Evolutionary conservation across 2,797 vertebrate species (phyloP), one percentile per base, ranked within the genome.

Genomic region (Chelon auratus): DNA sequence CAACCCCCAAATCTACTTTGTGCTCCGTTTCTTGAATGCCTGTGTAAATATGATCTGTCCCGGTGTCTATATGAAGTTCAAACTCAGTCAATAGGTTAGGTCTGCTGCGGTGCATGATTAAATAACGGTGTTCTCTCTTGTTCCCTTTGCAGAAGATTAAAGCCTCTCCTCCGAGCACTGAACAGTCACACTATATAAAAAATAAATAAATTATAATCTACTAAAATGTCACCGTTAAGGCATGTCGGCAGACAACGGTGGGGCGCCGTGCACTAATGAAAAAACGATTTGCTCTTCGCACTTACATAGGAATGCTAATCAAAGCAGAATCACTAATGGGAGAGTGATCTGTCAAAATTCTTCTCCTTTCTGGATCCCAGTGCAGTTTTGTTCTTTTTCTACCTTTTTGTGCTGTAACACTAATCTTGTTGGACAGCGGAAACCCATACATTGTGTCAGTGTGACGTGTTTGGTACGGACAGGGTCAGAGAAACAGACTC

Each of bases 31-130:
- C 57, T 51, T 36, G n/a, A 60, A 78, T 55, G 58, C 58, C 63
- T 56, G 0, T 90, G 87, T 91, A 88, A 89, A 91, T 90, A 90
- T 52, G 56, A 79, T 59, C 71, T 24, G 59, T 78, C 55, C 9
- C 17, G 62, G 70, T 60, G 78, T 87, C 71, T 78, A 18, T 68
- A 47, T 57, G 65, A 61, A 69, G 81, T 82, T 79, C 78, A 75
- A 86, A 68, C 78, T 82, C 72, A 78, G 72, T 78, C 48, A 43
- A 50, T 71, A 70, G 52, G 55, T 58, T 60, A 30, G 22, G 56
- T 62, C 74, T 45, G 72, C 69, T 50, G 63, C 60, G 6, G 74
- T 72, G 80, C 83, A 87, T 89, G 83, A 86, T 86, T 84, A 77
- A 83, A 78, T 85, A 70, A 58, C 37, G 51, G 8, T 2, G 18